Conservation (phyloP, 2,888 invertebrate species). For the Rhagium mordax region DNA sequence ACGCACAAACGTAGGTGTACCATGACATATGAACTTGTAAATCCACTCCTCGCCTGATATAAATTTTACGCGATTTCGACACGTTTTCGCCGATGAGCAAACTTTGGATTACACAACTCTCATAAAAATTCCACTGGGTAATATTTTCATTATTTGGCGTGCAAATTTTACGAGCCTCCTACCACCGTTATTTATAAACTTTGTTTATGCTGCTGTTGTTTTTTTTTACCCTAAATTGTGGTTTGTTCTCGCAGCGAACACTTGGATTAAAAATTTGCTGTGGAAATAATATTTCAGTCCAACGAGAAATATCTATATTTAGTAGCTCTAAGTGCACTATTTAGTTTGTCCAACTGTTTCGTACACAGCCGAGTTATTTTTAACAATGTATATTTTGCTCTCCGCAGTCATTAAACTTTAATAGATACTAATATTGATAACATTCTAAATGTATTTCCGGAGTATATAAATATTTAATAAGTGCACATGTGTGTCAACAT, state of each 20-base stretch:
- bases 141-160: slow-evolving; percentile 3
- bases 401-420: background rate
- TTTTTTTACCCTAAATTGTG: background rate
- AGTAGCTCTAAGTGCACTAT: background rate
- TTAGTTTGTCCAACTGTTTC: no score
- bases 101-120: background rate
- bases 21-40: no score
- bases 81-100: background rate
- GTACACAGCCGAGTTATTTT: no score
- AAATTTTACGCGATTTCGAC: background rate
- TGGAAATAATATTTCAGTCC: background rate
- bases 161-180: slow-evolving; percentile 2
- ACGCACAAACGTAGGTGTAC: no score
- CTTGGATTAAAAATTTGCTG: background rate
- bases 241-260: background rate
- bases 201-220: background rate
- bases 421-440: background rate
- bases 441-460: no score
- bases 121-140: background rate
- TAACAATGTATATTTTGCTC: no score
- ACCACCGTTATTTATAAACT: slow-evolving; percentile 16
- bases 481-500: background rate
- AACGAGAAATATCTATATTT: background rate
- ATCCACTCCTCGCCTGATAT: background rate
- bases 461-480: background rate